These are phyloP conservation scores for Phyllotreta cruciferae DNA, from an alignment of 2,888 invertebrate species.

Conservation along the genomic window DNA sequence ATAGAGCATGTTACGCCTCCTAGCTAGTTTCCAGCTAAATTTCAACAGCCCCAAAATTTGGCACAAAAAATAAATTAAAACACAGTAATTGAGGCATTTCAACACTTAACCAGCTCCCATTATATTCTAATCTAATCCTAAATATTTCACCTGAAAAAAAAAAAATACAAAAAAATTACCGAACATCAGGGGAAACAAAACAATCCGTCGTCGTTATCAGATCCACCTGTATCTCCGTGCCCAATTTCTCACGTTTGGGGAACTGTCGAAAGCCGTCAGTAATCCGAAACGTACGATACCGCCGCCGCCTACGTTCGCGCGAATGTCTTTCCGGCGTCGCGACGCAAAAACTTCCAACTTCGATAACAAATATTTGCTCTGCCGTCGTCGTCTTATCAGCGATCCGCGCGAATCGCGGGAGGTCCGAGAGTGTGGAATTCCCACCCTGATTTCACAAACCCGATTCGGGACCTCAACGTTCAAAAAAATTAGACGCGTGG, in stretches of 20 bases:
- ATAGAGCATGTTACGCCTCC: no score
- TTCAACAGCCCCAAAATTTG: no score
- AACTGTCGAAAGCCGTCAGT: constrained; percentile 12
- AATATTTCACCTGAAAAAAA: not conserved
- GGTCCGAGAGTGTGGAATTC: not conserved
- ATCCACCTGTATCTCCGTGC: constrained; percentile 27
- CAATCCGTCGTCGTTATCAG: constrained; percentile 14
- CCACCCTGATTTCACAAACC: not conserved
- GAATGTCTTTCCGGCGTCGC: constrained; percentile 4
- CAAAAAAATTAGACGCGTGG: no score
- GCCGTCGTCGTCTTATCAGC: not conserved
- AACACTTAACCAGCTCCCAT: no score
- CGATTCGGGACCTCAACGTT: no score
- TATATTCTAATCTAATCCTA: no score
- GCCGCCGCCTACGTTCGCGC: constrained; percentile 8
- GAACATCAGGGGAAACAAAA: not conserved
- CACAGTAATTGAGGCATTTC: no score
- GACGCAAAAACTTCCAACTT: constrained; percentile 13
- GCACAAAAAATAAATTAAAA: no score
- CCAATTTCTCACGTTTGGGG: constrained; percentile 25
- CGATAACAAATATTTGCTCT: constrained; percentile 20
- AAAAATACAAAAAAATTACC: not conserved
- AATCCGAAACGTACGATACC: constrained; percentile 14
- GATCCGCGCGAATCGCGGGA: not conserved
- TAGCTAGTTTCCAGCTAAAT: no score